Evolutionary conservation across 2,797 vertebrate genomes (phyloP).

Genomic region (Mastacembelus armatus): DNA sequence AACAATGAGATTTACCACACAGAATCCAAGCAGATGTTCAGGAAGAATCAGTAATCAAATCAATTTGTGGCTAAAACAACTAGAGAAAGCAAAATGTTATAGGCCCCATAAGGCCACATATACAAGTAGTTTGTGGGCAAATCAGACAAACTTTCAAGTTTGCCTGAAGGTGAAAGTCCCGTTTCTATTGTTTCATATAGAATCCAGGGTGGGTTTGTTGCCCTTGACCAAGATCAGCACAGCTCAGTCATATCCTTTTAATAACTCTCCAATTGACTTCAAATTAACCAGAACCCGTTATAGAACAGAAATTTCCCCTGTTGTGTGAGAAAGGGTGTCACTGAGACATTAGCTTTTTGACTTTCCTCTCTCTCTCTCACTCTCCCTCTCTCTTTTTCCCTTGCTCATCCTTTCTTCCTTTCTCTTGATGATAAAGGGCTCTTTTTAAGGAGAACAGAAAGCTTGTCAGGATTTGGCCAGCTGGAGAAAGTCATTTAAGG

Average conservation of each 20-base stretch:
- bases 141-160: constrained; percentile 63
- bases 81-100: background rate
- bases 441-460: constrained; percentile 79
- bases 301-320: constrained; percentile 84
- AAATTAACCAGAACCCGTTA: constrained; percentile 86
- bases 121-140: constrained; percentile 23
- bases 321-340: constrained; percentile 84
- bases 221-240: constrained; percentile 87
- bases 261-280: constrained; percentile 88
- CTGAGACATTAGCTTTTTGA: constrained; percentile 77
- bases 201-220: constrained; percentile 76
- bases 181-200: constrained; percentile 55
- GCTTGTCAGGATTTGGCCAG: constrained; percentile 82
- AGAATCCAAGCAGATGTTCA: constrained; percentile 43
- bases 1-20: constrained; percentile 43
- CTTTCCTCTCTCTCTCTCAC: constrained; percentile 57
- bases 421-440: constrained; percentile 79
- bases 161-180: constrained; percentile 63
- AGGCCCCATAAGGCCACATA: background rate
- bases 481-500: constrained; percentile 82
- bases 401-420: constrained; percentile 70
- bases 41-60: constrained; percentile 15
- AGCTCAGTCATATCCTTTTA: constrained; percentile 82
- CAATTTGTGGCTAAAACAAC: constrained; percentile 11
- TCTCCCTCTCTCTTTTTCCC: constrained; percentile 29